Conservation (phyloP, 2,797 vertebrate genomes). For the Muscicapa comitata region DNA sequence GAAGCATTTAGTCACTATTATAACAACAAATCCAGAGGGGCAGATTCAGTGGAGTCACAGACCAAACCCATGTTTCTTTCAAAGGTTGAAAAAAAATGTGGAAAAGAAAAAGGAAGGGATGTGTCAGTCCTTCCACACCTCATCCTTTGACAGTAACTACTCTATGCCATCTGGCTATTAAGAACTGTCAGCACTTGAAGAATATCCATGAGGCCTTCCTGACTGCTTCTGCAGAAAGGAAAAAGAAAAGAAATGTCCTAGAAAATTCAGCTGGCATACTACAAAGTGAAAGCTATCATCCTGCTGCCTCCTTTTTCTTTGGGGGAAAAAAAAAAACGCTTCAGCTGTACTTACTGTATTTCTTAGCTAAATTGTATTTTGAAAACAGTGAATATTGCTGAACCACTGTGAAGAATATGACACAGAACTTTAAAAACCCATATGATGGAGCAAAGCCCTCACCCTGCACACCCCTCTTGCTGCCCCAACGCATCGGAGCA, state of each 20-base stretch:
- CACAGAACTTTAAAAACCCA: not conserved
- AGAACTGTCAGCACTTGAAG: not conserved
- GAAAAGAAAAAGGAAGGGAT: not conserved
- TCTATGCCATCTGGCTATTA: not conserved
- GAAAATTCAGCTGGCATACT: not conserved
- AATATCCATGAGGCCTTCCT: not conserved
- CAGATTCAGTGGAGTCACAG: not conserved
- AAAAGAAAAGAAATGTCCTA: not conserved
- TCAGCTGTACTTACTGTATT: not conserved
- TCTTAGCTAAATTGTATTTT: not conserved
- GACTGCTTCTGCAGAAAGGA: not conserved
- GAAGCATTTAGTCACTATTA: not conserved
- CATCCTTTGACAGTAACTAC: slow-evolving; percentile 13
- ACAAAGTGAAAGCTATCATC: not conserved
- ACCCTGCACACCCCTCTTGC: not conserved
- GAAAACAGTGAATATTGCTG: not conserved
- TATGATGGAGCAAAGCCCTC: not conserved
- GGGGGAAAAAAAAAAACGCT: not conserved
- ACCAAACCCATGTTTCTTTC: not conserved
- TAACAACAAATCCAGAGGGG: not conserved
- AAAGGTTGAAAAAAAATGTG: not conserved
- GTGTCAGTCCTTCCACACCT: not conserved
- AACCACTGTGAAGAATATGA: not conserved
- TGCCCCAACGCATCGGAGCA: rapidly evolving
- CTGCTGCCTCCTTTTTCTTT: not conserved